These are phyloP conservation scores for Malthinus flaveolus DNA, from an alignment of 2,888 invertebrate species.

Conservation along the genomic window DNA sequence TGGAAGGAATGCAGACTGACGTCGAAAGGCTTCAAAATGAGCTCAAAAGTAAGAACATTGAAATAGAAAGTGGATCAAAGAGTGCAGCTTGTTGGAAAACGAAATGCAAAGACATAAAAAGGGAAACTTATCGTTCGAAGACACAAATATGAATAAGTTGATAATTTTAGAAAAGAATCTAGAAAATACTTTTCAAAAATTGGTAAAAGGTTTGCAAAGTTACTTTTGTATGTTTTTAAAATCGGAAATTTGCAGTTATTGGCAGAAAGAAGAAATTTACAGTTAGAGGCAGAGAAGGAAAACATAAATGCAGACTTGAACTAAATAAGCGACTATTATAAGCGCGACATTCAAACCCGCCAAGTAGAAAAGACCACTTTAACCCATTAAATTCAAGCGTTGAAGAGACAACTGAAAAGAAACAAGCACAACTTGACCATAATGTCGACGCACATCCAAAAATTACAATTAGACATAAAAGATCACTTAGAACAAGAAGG, in stretches of 20 bases:
- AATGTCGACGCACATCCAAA: not conserved
- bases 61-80: conserved; percentile 61
- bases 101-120: conserved; percentile 56
- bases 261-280: conserved; percentile 62
- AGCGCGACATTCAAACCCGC: conserved; percentile 60
- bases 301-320: conserved; percentile 62
- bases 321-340: conserved; percentile 59
- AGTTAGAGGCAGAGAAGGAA: conserved; percentile 62
- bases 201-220: conserved; percentile 53
- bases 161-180: conserved; percentile 60
- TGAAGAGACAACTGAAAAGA: conserved; percentile 52
- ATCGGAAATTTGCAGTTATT: conserved; percentile 53
- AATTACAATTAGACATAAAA: too few relatives aligned
- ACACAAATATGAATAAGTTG: conserved; percentile 47
- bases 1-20: conserved; percentile 60
- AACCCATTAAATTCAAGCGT: conserved; percentile 50
- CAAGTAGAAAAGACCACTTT: conserved; percentile 61
- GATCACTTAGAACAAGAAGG: not conserved
- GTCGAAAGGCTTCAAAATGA: conserved; percentile 62
- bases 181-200: conserved; percentile 63
- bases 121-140: conserved; percentile 51
- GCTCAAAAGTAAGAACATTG: conserved; percentile 59
- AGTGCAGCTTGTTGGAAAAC: conserved; percentile 59
- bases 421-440: conserved; percentile 44
- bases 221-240: not conserved